phyloP scores from a whole-genome alignment of 2,888 invertebrate genomes.

The Coecobrya sp. region DNA sequence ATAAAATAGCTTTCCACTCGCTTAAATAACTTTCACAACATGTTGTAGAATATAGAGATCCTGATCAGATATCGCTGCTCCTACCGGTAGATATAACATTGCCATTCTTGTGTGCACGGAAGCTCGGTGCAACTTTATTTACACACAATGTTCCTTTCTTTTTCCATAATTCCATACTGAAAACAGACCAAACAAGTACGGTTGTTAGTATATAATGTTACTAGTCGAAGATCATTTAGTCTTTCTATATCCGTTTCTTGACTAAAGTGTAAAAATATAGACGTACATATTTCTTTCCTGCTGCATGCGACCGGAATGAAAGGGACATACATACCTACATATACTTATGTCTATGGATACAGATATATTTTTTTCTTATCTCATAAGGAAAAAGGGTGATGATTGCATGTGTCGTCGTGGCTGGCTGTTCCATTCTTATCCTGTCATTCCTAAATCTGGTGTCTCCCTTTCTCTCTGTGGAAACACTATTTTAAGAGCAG shows the following conservation, averaged over 20 bases:
- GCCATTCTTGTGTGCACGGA: neutral
- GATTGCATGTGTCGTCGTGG: slow-evolving; percentile 62
- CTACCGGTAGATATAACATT: neutral
- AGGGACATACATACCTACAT: too few species aligned
- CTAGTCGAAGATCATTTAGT: neutral
- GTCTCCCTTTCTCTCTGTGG: slow-evolving; percentile 5
- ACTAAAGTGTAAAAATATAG: too few species aligned
- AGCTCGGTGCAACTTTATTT: slow-evolving; percentile 24
- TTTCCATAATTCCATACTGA: neutral
- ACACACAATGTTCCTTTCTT: neutral
- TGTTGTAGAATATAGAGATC: neutral
- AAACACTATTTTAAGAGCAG: slow-evolving; percentile 63
- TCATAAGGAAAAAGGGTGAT: slow-evolving; percentile 53
- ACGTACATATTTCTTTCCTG: too few species aligned
- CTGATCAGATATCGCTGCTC: slow-evolving; percentile 15
- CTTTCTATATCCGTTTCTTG: neutral
- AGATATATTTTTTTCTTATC: too few species aligned
- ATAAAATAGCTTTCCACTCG: slow-evolving; percentile 32
- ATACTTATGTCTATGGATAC: too few species aligned
- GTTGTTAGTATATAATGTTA: too few species aligned
- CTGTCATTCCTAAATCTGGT: slow-evolving; percentile 55
- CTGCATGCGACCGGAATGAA: too few species aligned
- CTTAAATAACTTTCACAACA: slow-evolving; percentile 46
- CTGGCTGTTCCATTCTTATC: slow-evolving; percentile 37
- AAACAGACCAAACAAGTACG: too few species aligned